These are phyloP conservation scores for Nymphalis urticae DNA, from an alignment of 2,888 invertebrate genomes.

Conservation along the genomic window DNA sequence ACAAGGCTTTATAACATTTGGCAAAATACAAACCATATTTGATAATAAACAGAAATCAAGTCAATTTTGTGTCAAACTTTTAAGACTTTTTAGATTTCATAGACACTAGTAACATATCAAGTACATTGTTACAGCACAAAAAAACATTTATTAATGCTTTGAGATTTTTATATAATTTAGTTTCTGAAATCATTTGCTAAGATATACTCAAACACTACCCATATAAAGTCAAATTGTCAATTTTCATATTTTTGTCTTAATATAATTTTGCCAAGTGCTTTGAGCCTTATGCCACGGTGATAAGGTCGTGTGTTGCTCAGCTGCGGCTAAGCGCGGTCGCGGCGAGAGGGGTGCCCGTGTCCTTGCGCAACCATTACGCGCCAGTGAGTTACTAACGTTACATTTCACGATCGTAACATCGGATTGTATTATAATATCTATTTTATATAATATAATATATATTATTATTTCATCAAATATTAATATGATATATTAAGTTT, in stretches of 20 bases:
- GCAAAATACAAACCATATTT: not conserved
- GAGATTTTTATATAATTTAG: no score
- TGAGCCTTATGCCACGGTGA: conserved; percentile 24
- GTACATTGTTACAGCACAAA: no score
- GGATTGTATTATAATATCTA: not conserved
- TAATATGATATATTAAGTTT: no score
- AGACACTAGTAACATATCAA: no score
- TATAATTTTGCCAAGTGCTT: conserved; percentile 9
- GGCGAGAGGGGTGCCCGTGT: conserved; percentile 50
- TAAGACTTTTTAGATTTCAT: no score
- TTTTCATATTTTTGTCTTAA: not conserved
- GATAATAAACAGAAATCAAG: not conserved
- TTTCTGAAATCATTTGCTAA: no score
- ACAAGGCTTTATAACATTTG: not conserved
- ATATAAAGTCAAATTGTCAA: no score
- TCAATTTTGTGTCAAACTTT: no score
- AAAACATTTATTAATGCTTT: no score
- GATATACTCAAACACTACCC: no score
- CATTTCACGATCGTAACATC: not conserved
- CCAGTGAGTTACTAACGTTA: conserved; percentile 58
- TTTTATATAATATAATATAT: no score
- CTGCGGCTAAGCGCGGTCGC: conserved; percentile 54
- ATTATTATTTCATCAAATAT: no score
- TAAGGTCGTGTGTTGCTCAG: conserved; percentile 33
- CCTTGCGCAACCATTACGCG: conserved; percentile 56